Percentiles rank a stretch among this genome's conserved stretches.
phyloP scores from a whole-genome alignment of 2,797 vertebrate species.

The Myripristis murdjan region DNA sequence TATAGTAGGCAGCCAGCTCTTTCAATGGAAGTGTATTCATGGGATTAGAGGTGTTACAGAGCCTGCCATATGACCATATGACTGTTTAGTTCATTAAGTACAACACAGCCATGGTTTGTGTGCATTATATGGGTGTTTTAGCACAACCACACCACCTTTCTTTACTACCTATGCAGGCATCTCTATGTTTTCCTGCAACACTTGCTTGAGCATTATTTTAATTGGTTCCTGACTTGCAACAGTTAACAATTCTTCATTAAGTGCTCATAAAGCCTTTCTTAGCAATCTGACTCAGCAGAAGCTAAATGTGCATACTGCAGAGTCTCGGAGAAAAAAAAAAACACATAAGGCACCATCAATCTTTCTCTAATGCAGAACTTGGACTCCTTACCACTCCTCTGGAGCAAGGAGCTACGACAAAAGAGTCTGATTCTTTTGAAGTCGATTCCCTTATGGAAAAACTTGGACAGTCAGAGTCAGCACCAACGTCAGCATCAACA shows the following conservation, averaged over 20 bases:
- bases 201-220: slow-evolving; percentile 9
- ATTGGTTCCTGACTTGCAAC: slow-evolving; percentile 1
- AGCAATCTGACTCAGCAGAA: neutral
- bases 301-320: neutral
- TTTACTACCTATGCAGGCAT: slow-evolving; percentile 29
- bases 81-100: slow-evolving; percentile 72
- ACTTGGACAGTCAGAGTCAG: slow-evolving; percentile 67
- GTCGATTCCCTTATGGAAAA: slow-evolving; percentile 66
- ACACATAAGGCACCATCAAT: slow-evolving; percentile 16
- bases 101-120: slow-evolving; percentile 45
- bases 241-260: slow-evolving; percentile 26
- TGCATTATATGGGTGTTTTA: slow-evolving; percentile 49
- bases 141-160: slow-evolving; percentile 34
- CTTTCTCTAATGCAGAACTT: neutral
- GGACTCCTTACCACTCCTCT: slow-evolving; percentile 12
- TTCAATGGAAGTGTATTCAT: slow-evolving; percentile 70
- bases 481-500: slow-evolving; percentile 51
- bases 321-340: neutral
- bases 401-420: slow-evolving; percentile 11
- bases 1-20: slow-evolving; percentile 62
- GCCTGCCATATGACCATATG: slow-evolving; percentile 70
- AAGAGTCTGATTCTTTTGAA: slow-evolving; percentile 48
- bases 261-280: neutral
- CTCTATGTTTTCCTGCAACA: slow-evolving; percentile 29
- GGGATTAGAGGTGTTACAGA: slow-evolving; percentile 75